These are phyloP conservation scores for Erebia palarica DNA, from an alignment of 2,888 invertebrate species.

Conservation along the genomic window DNA sequence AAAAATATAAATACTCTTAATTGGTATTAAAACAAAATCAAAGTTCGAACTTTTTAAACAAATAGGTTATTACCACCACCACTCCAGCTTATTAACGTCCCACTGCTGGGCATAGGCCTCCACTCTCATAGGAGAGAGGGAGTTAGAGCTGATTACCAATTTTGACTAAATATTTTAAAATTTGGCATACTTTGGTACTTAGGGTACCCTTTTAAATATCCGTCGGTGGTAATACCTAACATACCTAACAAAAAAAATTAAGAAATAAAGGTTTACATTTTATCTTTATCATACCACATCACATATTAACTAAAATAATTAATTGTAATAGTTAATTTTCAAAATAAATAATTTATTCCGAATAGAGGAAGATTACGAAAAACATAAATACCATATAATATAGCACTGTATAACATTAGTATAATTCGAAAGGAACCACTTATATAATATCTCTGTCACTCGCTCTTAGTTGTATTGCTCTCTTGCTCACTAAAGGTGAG, in stretches of 20 bases:
- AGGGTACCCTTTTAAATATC: neutral
- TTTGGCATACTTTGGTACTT: conserved; percentile 4
- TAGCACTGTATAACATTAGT: neutral
- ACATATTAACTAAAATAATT: neutral
- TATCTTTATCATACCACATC: neutral
- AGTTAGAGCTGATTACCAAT: too few species aligned
- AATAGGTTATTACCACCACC: neutral
- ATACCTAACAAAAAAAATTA: neutral
- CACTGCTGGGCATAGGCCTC: too few species aligned
- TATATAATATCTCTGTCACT: neutral
- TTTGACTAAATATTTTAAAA: conserved; percentile 4
- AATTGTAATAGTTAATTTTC: neutral
- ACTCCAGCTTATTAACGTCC: too few species aligned
- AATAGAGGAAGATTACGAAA: conserved; percentile 31
- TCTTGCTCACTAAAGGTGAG: neutral
- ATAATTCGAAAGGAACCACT: neutral
- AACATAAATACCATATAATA: conserved; percentile 3
- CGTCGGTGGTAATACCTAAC: conserved; percentile 1
- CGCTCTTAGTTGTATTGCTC: neutral
- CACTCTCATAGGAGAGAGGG: too few species aligned
- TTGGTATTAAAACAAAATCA: neutral
- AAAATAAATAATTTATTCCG: conserved; percentile 15
- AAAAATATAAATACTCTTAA: neutral
- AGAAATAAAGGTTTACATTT: neutral
- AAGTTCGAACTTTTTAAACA: neutral